Conservation (phyloP, 1,140 invertebrate genomes). For the Drosophila repletoides region DNA sequence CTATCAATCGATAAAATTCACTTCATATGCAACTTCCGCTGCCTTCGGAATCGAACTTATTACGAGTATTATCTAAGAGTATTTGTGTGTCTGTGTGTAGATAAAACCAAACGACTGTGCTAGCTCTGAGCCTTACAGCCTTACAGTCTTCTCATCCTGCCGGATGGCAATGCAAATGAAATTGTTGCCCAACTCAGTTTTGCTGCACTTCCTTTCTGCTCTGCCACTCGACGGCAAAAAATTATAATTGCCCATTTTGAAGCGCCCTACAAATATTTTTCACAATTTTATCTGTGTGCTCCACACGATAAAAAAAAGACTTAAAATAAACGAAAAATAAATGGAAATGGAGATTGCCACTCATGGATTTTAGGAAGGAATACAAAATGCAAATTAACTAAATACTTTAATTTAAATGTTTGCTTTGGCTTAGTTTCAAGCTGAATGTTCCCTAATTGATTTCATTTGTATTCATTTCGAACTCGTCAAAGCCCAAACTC, state of each 20-base stretch:
- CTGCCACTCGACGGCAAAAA: slow-evolving; percentile 18
- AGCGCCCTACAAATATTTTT: slow-evolving; percentile 24
- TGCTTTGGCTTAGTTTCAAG: slow-evolving; percentile 10
- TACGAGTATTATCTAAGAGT: neutral
- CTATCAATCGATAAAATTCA: slow-evolving; percentile 63
- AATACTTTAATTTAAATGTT: slow-evolving; percentile 12
- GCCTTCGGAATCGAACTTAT: slow-evolving; percentile 9
- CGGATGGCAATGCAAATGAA: slow-evolving; percentile 41
- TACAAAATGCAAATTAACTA: slow-evolving; percentile 24
- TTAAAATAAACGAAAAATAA: neutral
- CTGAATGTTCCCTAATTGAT: slow-evolving; percentile 38
- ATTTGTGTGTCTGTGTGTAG: neutral
- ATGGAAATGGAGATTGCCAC: slow-evolving; percentile 28
- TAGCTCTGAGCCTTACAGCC: slow-evolving; percentile 12
- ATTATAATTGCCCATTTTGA: slow-evolving; percentile 56
- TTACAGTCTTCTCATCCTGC: no score
- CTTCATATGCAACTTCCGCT: slow-evolving; percentile 50
- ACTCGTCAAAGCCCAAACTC: no score
- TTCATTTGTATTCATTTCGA: slow-evolving; percentile 52
- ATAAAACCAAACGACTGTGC: slow-evolving; percentile 3
- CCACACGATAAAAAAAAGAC: neutral
- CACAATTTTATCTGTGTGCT: slow-evolving; percentile 17
- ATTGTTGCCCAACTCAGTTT: slow-evolving; percentile 38
- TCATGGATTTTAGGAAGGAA: slow-evolving; percentile 42
- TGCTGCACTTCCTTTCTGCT: slow-evolving; percentile 19